phyloP scores from a whole-genome alignment of 2,797 vertebrate genomes.

The Coreius guichenoti region DNA sequence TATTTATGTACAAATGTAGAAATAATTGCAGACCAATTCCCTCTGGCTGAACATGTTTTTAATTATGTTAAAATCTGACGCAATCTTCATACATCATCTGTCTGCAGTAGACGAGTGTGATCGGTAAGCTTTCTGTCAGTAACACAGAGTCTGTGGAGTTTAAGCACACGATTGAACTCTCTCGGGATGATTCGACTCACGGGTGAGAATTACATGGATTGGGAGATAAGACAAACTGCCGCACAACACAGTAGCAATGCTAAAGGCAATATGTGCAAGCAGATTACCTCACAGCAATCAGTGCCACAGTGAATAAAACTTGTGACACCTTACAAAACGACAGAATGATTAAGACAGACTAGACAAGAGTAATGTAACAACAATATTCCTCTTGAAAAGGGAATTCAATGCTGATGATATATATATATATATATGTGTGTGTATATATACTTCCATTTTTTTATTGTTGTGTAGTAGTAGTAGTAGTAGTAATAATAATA shows the following conservation, averaged over 20 bases:
- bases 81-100: constrained; percentile 37
- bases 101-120: not conserved
- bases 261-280: constrained; percentile 33
- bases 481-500: no score
- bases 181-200: not conserved
- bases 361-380: not conserved
- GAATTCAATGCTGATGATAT: not conserved
- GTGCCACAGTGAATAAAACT: not conserved
- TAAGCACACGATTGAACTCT: constrained; percentile 23
- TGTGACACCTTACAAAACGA: rapidly evolving
- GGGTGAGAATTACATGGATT: constrained; percentile 33
- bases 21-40: constrained; percentile 16
- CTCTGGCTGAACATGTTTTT: constrained; percentile 32
- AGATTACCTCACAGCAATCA: constrained; percentile 21
- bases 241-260: constrained; percentile 33
- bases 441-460: not conserved
- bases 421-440: not conserved
- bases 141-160: constrained; percentile 17
- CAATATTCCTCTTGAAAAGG: not conserved
- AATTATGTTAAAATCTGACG: constrained; percentile 41
- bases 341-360: not conserved
- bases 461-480: no score
- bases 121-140: constrained; percentile 23
- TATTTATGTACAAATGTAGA: constrained; percentile 25
- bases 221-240: constrained; percentile 47